A percentile compares a stretch with the other conserved stretches of the same genome.
These are phyloP conservation scores for Notarius lentiginosus DNA, from an alignment of 2,113 vertebrate species.

Conservation along the genomic window DNA sequence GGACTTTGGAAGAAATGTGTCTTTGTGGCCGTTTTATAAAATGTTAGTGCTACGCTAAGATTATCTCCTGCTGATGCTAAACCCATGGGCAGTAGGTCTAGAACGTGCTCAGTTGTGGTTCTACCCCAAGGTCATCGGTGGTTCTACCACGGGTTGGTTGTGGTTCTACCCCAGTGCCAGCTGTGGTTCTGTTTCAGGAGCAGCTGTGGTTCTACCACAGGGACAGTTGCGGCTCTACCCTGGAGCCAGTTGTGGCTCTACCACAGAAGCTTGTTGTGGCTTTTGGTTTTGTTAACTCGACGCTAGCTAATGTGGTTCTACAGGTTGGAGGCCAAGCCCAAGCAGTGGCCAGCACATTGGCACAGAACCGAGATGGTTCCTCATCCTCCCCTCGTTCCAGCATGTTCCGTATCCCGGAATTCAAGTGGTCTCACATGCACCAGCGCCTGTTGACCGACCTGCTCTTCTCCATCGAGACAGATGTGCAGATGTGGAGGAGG, in stretches of 20 bases:
- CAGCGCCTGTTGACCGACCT: slow-evolving; percentile 95
- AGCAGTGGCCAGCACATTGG: slow-evolving; percentile 61
- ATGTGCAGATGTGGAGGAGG: slow-evolving; percentile 99
- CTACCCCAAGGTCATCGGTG: neutral
- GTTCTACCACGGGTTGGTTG: neutral
- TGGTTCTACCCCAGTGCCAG: neutral
- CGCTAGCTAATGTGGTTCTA: slow-evolving; percentile 27
- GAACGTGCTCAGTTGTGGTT: neutral
- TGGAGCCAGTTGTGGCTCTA: neutral
- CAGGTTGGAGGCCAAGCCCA: slow-evolving; percentile 69
- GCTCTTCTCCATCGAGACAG: slow-evolving; percentile 96
- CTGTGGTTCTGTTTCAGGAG: neutral
- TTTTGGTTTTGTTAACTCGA: neutral
- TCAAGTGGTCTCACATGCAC: slow-evolving; percentile 94
- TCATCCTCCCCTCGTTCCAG: slow-evolving; percentile 73
- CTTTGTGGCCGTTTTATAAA: too few species aligned
- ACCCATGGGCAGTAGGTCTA: neutral
- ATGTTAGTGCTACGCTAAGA: neutral
- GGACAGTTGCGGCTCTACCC: neutral
- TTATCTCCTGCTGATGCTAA: neutral
- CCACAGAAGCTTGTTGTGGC: neutral
- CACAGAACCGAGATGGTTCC: slow-evolving; percentile 74
- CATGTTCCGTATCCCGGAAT: slow-evolving; percentile 95
- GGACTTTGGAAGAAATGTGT: too few species aligned
- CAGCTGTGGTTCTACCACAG: neutral